These are phyloP conservation scores for Nothobranchius kuhntae DNA, from an alignment of 2,113 vertebrate species.

Conservation along the genomic window DNA sequence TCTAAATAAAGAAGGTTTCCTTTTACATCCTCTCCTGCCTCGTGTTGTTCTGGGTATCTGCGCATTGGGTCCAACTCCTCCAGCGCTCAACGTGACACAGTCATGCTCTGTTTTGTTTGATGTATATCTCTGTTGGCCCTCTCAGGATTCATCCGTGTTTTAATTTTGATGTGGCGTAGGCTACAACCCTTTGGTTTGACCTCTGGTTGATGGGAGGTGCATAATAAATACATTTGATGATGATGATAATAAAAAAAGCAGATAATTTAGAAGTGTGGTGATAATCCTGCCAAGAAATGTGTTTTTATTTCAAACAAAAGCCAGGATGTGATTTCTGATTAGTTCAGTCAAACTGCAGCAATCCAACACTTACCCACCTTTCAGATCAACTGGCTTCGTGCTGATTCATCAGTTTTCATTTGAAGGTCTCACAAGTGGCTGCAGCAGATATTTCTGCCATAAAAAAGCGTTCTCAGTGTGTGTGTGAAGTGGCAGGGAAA, in stretches of 20 bases:
- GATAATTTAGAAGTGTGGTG: slow-evolving; percentile 26
- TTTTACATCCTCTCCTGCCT: too few relatives aligned
- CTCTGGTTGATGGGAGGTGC: too few relatives aligned
- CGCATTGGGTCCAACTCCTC: too few relatives aligned
- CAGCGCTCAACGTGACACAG: too few relatives aligned
- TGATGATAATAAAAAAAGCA: neutral
- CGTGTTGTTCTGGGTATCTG: too few relatives aligned
- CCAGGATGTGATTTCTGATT: neutral
- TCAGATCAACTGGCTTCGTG: neutral
- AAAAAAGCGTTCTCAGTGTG: slow-evolving; percentile 5
- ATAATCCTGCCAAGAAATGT: neutral
- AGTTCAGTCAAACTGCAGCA: neutral
- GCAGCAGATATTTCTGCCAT: slow-evolving; percentile 3
- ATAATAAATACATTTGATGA: too few relatives aligned
- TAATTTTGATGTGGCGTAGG: too few relatives aligned
- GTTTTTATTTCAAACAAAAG: slow-evolving; percentile 20
- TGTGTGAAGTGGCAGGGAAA: slow-evolving; percentile 15
- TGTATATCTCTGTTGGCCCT: too few relatives aligned
- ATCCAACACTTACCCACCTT: neutral
- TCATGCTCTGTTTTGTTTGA: too few relatives aligned
- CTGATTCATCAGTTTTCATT: neutral
- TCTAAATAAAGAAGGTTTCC: too few relatives aligned
- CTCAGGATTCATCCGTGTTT: too few relatives aligned
- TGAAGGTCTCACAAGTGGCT: neutral
- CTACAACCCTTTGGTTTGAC: too few relatives aligned